These are phyloP conservation scores for Macaria liturata DNA, from an alignment of 2,888 invertebrate species.

Conservation along the genomic window DNA sequence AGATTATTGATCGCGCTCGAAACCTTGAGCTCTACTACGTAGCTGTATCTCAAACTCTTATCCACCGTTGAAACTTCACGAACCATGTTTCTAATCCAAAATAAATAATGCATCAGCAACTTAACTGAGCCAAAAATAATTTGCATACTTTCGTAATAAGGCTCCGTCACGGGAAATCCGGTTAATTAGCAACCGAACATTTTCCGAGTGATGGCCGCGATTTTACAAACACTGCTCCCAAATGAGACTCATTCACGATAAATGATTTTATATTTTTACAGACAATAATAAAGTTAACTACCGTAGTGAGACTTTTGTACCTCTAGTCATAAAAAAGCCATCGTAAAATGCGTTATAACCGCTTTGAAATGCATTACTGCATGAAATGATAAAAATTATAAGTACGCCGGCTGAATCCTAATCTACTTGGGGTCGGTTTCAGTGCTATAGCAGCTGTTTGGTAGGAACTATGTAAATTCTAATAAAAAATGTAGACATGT, in stretches of 20 bases:
- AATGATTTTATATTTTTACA: conserved; percentile 41
- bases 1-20: conserved; percentile 10
- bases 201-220: conserved; percentile 47
- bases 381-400: conserved; percentile 29
- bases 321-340: conserved; percentile 34
- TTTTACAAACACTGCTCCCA: conserved; percentile 34
- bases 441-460: not conserved
- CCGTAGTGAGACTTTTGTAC: conserved; percentile 40
- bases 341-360: conserved; percentile 37
- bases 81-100: not conserved
- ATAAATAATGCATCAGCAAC: conserved; percentile 27
- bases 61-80: not conserved
- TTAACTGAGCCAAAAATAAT: conserved; percentile 43
- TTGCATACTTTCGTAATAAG: conserved; percentile 53
- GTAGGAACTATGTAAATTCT: no score
- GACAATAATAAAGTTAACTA: conserved; percentile 44
- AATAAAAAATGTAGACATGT: no score
- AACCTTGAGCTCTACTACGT: not conserved
- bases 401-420: conserved; percentile 15
- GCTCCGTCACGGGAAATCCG: conserved; percentile 48
- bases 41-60: not conserved
- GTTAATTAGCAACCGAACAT: conserved; percentile 54
- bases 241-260: conserved; percentile 34
- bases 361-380: conserved; percentile 35
- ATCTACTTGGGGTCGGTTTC: conserved; percentile 4